These are phyloP conservation scores for Morone chrysops DNA, from an alignment of 2,113 vertebrate species.

Conservation along the genomic window DNA sequence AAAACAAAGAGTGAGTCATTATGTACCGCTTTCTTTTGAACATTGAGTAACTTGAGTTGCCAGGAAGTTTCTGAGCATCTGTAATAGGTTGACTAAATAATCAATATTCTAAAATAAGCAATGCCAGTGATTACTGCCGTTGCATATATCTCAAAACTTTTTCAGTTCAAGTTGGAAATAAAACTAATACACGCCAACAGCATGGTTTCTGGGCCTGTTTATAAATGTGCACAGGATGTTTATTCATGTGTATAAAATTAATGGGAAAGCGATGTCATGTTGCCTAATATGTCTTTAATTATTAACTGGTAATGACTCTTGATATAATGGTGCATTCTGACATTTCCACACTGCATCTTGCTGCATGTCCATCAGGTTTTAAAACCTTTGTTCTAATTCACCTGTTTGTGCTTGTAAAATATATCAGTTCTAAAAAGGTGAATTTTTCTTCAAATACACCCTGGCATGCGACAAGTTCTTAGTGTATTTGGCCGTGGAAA, in stretches of 20 bases:
- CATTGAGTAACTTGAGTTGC: not conserved
- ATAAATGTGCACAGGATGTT: constrained; percentile 41
- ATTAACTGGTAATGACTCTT: constrained; percentile 1
- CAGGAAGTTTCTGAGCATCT: constrained; percentile 8
- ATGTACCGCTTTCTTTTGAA: not conserved
- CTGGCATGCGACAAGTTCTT: constrained; percentile 9
- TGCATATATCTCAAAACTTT: not conserved
- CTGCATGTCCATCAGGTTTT: not conserved
- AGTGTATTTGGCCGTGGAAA: constrained; percentile 36
- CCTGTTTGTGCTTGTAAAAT: not conserved
- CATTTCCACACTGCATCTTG: not conserved
- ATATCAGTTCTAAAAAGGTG: not conserved
- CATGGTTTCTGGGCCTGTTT: not conserved
- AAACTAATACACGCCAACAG: not conserved
- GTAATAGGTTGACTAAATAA: not conserved
- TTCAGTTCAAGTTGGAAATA: not conserved
- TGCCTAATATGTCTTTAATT: not conserved
- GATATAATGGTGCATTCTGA: not conserved
- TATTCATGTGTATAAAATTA: constrained; percentile 23
- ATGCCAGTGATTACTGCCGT: no score
- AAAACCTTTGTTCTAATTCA: not conserved
- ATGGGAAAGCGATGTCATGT: constrained; percentile 6
- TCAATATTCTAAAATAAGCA: not conserved
- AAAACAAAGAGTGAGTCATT: constrained; percentile 10
- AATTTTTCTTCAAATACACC: not conserved